phyloP scores from a whole-genome alignment of 2,888 invertebrate genomes.

The Polydrusus pterygomalis region DNA sequence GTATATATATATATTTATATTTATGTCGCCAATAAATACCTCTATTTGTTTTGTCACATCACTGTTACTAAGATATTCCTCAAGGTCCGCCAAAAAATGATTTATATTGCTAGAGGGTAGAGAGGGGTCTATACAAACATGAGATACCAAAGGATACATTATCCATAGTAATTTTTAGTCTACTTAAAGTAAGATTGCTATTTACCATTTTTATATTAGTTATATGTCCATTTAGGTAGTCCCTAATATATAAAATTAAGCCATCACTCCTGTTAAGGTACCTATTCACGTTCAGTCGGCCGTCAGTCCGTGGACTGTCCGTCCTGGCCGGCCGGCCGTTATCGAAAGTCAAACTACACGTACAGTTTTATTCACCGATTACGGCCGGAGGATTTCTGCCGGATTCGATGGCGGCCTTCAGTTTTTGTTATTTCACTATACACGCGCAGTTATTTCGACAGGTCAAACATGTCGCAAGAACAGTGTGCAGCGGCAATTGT shows the following conservation, averaged over 20 bases:
- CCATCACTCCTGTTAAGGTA: constrained; percentile 19
- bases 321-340: no score
- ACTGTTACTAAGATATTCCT: background rate
- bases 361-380: no score
- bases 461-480: no score
- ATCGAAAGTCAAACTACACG: no score
- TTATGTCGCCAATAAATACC: background rate
- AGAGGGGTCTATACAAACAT: background rate
- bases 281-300: no score
- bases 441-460: no score
- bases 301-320: no score
- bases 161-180: background rate
- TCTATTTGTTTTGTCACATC: background rate
- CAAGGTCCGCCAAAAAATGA: background rate
- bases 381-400: no score
- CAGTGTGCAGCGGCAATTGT: no score
- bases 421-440: no score
- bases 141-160: background rate
- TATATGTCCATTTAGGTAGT: background rate
- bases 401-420: no score
- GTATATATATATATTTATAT: no score
- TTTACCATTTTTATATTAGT: background rate
- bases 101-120: background rate
- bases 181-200: background rate
- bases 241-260: background rate